Evolutionary conservation across 2,888 invertebrate genomes (phyloP), one percentile per base, ranked within the genome.

Genomic region (Sinodicranocentrus sp.): DNA sequence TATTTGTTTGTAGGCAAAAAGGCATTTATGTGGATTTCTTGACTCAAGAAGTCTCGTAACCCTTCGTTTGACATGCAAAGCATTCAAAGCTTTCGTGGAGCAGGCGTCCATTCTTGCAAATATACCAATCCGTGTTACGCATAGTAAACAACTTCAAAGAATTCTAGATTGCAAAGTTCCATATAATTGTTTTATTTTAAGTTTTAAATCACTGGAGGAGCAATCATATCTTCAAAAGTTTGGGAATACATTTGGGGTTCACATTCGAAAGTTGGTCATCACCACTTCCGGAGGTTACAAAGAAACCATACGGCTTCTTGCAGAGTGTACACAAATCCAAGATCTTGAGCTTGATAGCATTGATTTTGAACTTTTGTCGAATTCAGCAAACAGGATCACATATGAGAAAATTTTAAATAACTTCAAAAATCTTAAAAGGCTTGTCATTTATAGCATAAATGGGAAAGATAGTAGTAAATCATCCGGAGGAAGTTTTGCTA

Each of bases 131-230:
- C 44, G 13, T 25, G 57, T 82, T 19, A 1, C 19, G 1, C 19
- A 8, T 28, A 63, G 76, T 48, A 68, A 43, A n/a, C 82, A 76
- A 13, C 63, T 82, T 0, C 61, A 63, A 33, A 2, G 26, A 8
- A 21, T 82, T 10, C 13, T 82, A 13, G 33, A 76, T 21, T 63
- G 61, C 0, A 17, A 25, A 0, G 71, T 71, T 21, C 25, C 61
- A 8, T 82, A 39, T 33, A 82, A 70, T 43, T 48, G 54, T 23
- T 70, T 82, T 17, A 19, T 52, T 5, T 13, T 76, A 2, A 61
- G 28, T 19, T 76, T 68, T 25, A 21, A 19, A 1, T 21, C 26
- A 0, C n/a, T 82, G 26, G 71, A 68, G 2, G 57, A 71, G 2
- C 82, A 82, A 21, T 17, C 54, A 3, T 19, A 71, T 52, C 33